A percentile compares a stretch with the other conserved stretches of the same genome.
These are phyloP conservation scores for Nipponacmea schrenckii DNA, from an alignment of 2,888 invertebrate species.

Conservation along the genomic window DNA sequence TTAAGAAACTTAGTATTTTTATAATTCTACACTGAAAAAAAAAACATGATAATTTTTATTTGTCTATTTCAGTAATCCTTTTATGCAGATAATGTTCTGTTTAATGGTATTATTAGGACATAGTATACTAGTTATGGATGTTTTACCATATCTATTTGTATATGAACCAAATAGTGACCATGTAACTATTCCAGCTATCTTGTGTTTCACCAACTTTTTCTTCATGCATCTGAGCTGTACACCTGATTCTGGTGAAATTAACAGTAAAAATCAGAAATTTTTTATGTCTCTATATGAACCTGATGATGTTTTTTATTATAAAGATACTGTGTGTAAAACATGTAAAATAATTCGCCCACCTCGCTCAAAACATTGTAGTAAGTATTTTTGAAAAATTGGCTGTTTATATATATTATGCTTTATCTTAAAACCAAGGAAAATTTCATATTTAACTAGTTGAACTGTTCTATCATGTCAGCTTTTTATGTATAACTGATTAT, in stretches of 20 bases:
- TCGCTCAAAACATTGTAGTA: slow-evolving; percentile 65
- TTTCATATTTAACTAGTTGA: too few species aligned
- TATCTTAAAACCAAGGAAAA: too few species aligned
- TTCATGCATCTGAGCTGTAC: slow-evolving; percentile 55
- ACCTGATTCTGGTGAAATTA: slow-evolving; percentile 59
- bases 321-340: slow-evolving; percentile 47
- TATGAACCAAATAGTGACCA: slow-evolving; percentile 55
- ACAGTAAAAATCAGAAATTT: slow-evolving; percentile 37
- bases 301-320: slow-evolving; percentile 53
- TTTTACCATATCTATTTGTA: slow-evolving; percentile 53
- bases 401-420: too few species aligned
- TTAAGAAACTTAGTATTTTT: too few species aligned
- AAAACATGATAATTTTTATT: too few species aligned
- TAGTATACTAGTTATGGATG: slow-evolving; percentile 52
- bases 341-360: slow-evolving; percentile 59
- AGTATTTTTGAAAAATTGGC: slow-evolving; percentile 34
- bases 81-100: slow-evolving; percentile 58
- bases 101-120: slow-evolving; percentile 51
- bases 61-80: slow-evolving; percentile 54
- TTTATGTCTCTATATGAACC: slow-evolving; percentile 45
- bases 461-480: too few species aligned
- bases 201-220: slow-evolving; percentile 47
- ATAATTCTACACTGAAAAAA: too few species aligned
- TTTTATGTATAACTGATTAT: too few species aligned
- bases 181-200: slow-evolving; percentile 48